Percentiles rank a stretch among this genome's conserved stretches.
phyloP scores from a whole-genome alignment of 2,113 vertebrate species.

The Muntiacus muntjak region DNA sequence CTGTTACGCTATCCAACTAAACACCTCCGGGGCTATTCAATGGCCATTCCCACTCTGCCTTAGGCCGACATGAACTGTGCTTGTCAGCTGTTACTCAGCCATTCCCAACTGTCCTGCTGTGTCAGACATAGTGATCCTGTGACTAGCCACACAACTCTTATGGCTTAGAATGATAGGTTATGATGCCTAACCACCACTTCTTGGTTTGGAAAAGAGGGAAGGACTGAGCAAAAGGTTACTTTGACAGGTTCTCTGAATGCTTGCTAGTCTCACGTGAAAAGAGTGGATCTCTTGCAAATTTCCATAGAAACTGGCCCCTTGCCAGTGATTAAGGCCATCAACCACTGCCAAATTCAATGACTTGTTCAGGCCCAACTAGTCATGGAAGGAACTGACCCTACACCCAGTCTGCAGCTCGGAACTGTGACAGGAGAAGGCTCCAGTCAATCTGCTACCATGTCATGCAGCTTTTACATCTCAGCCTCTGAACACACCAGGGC shows the following conservation, averaged over 20 bases:
- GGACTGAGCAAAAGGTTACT: neutral
- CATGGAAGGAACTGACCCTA: neutral
- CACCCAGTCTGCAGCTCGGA: neutral
- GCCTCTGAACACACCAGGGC: neutral
- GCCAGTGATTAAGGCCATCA: neutral
- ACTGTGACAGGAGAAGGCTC: neutral
- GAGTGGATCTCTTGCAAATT: neutral
- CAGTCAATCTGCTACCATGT: neutral
- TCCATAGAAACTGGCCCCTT: neutral
- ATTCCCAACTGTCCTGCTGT: neutral
- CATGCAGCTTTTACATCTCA: neutral
- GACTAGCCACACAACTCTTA: neutral
- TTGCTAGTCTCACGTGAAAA: neutral
- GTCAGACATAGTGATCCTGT: neutral
- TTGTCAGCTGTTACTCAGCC: neutral
- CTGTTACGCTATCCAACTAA: neutral
- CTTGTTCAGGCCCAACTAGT: neutral
- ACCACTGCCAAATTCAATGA: neutral
- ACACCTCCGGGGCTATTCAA: neutral
- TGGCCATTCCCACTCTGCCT: neutral
- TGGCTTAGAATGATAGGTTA: neutral
- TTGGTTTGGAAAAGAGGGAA: neutral
- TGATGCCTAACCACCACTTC: neutral
- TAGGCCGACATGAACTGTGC: neutral
- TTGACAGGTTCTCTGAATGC: neutral